Evolutionary conservation across 2,113 vertebrate species (phyloP).

Genomic region (Synodontis membranacea): DNA sequence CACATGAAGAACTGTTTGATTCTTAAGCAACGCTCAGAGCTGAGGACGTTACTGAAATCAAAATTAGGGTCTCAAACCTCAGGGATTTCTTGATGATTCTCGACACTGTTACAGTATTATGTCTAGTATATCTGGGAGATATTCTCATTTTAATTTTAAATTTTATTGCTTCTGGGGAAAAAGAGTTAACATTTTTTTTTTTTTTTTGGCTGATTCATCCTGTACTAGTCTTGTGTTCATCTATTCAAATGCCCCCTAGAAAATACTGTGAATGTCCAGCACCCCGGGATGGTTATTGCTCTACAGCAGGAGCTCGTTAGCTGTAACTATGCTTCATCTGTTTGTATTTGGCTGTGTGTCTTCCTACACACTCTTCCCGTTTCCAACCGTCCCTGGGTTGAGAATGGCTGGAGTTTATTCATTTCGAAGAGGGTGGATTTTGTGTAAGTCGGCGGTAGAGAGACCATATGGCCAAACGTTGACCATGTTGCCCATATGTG

Average conservation of each 20-base stretch:
- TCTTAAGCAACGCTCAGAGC: background rate
- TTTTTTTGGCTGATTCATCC: too few relatives aligned
- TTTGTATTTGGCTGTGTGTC: background rate
- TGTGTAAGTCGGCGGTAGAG: background rate
- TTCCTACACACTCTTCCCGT: background rate
- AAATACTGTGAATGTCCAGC: too few relatives aligned
- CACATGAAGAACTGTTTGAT: background rate
- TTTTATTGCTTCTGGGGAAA: too few relatives aligned
- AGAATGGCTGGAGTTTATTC: background rate
- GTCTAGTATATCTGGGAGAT: too few relatives aligned
- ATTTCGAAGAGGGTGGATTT: background rate
- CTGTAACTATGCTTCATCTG: background rate
- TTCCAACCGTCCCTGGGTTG: background rate
- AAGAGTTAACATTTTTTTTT: too few relatives aligned
- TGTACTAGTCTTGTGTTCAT: too few relatives aligned
- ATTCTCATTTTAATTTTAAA: too few relatives aligned
- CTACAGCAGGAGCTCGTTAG: background rate
- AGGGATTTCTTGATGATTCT: too few relatives aligned
- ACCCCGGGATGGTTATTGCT: too few relatives aligned
- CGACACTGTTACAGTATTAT: too few relatives aligned
- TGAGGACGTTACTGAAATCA: background rate
- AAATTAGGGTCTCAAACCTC: too few relatives aligned
- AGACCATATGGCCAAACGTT: background rate
- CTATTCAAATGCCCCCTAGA: too few relatives aligned
- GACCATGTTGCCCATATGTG: background rate